Evolutionary conservation across 1,140 invertebrate genomes (phyloP).

Genomic region (Drosophila sp.): DNA sequence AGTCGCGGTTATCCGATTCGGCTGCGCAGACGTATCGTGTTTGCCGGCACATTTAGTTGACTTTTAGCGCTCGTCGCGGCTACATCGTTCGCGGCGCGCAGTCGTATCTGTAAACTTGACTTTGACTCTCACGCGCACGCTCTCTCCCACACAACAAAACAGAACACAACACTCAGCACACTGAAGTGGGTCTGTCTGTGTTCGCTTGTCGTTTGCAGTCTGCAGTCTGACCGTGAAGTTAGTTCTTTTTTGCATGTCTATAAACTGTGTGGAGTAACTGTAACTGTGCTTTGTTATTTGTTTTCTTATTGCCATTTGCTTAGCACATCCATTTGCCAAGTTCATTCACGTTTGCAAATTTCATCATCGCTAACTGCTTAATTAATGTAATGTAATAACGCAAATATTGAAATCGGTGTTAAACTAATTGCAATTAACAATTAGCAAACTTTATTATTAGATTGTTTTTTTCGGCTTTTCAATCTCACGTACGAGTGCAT

Average conservation of each 20-base stretch:
- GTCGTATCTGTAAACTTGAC: conserved; percentile 50
- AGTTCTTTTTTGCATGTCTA: conserved; percentile 52
- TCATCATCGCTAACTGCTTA: conserved; percentile 36
- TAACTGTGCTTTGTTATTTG: conserved; percentile 32
- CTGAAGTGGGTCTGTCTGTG: conserved; percentile 19
- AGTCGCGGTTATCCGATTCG: conserved; percentile 20
- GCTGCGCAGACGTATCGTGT: conserved; percentile 52
- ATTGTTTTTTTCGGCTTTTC: conserved; percentile 45
- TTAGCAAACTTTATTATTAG: conserved; percentile 50
- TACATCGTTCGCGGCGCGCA: conserved; percentile 51
- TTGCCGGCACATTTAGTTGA: conserved; percentile 59
- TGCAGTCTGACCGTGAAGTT: conserved; percentile 53
- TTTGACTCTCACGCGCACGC: conserved; percentile 51
- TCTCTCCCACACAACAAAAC: conserved; percentile 40
- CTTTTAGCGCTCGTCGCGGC: conserved; percentile 61
- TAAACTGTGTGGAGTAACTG: conserved; percentile 34
- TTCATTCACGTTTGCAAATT: conserved; percentile 76
- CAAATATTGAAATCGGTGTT: conserved; percentile 65
- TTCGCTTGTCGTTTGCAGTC: conserved; percentile 6
- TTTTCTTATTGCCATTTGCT: conserved; percentile 33
- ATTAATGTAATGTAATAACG: conserved; percentile 64
- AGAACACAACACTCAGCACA: too few relatives aligned
- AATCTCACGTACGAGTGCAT: background rate
- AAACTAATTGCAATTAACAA: conserved; percentile 73
- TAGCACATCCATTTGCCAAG: conserved; percentile 46